These are phyloP conservation scores for Drosophila tripunctata DNA, from an alignment of 2,888 invertebrate genomes.

Conservation along the genomic window DNA sequence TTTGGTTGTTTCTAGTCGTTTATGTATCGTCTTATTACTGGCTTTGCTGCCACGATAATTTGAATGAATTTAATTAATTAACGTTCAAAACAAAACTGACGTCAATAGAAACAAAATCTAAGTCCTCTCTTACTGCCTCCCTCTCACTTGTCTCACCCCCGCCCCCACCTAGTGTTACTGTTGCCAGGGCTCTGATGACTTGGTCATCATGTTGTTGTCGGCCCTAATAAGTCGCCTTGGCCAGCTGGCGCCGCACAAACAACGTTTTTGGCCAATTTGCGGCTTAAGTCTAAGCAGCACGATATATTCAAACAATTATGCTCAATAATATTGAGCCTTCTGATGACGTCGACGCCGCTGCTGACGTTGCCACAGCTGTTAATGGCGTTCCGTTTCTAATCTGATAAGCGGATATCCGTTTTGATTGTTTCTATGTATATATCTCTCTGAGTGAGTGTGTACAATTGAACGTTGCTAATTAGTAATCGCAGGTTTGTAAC, in stretches of 20 bases:
- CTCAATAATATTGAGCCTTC: conserved; percentile 59
- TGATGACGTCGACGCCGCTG: conserved; percentile 32
- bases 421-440: conserved; percentile 6
- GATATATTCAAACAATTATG: conserved; percentile 69
- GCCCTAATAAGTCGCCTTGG: conserved; percentile 43
- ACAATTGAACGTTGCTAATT: conserved; percentile 45
- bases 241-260: conserved; percentile 47
- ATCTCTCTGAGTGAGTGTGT: not conserved
- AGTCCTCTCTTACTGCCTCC: not conserved
- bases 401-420: conserved; percentile 68
- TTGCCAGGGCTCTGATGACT: conserved; percentile 33
- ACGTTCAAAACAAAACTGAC: conserved; percentile 74
- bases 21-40: conserved; percentile 2
- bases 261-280: conserved; percentile 56
- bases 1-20: too few species aligned
- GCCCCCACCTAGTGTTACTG: not conserved
- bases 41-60: conserved; percentile 67
- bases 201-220: conserved; percentile 28
- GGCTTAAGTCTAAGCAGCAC: conserved; percentile 56
- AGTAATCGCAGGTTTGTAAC: conserved; percentile 26
- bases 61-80: conserved; percentile 82
- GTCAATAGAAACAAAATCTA: conserved; percentile 53
- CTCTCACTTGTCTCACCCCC: too few species aligned
- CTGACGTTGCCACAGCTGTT: conserved; percentile 58
- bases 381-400: conserved; percentile 61